These are phyloP conservation scores for Mionectes macconnelli DNA, from an alignment of 2,113 vertebrate species.

Conservation along the genomic window DNA sequence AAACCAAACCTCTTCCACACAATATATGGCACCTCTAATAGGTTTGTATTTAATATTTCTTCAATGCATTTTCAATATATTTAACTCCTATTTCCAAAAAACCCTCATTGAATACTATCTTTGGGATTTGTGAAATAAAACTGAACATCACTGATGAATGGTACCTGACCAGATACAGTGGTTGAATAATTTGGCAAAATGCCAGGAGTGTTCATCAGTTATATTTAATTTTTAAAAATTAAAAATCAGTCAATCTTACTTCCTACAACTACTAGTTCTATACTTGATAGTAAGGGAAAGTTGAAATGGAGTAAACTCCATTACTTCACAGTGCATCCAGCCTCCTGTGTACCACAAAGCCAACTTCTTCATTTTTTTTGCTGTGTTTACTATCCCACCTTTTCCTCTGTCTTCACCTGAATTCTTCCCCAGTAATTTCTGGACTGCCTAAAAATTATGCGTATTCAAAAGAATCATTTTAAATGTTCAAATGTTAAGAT, in stretches of 20 bases:
- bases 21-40: neutral
- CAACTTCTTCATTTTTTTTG: neutral
- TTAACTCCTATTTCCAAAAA: neutral
- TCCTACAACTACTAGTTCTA: neutral
- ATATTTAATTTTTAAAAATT: neutral
- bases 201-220: neutral
- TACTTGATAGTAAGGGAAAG: rapidly evolving
- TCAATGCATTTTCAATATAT: neutral
- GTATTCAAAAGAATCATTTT: neutral
- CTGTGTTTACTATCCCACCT: neutral
- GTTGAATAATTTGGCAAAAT: neutral
- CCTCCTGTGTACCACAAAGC: neutral
- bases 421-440: neutral
- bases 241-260: neutral
- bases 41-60: neutral
- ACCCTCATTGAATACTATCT: neutral
- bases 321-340: neutral
- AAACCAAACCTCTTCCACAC: neutral
- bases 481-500: neutral
- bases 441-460: neutral
- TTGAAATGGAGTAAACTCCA: neutral
- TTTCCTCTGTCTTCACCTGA: neutral
- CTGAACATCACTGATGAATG: neutral
- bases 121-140: neutral
- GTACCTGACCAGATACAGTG: neutral